phyloP scores from a whole-genome alignment of 2,113 vertebrate species.

The Eurypyga helias region DNA sequence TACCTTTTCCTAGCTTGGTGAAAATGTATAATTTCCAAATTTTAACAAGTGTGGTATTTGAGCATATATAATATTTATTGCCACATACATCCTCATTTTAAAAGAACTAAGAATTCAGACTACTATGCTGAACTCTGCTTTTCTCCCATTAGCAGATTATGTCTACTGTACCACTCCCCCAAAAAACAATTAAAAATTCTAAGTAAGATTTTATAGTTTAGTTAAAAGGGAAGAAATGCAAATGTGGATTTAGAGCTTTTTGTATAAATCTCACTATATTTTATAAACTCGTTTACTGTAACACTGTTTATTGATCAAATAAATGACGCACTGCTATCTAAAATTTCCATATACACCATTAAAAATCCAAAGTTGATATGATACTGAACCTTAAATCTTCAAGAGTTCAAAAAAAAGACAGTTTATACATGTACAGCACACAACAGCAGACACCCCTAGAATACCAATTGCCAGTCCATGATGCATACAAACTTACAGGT shows the following conservation, averaged over 20 bases:
- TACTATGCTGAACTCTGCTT: constrained; percentile 58
- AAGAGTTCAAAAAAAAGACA: constrained; percentile 80
- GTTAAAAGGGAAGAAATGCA: constrained; percentile 83
- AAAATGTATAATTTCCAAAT: constrained; percentile 70
- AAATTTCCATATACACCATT: constrained; percentile 86
- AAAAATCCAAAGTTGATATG: constrained; percentile 85
- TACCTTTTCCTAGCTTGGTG: constrained; percentile 66
- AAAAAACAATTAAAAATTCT: constrained; percentile 79
- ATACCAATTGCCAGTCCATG: constrained; percentile 80
- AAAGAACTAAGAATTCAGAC: constrained; percentile 77
- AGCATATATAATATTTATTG: constrained; percentile 73
- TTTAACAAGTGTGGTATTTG: constrained; percentile 71
- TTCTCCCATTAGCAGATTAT: constrained; percentile 57
- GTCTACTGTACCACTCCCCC: constrained; percentile 58
- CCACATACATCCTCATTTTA: constrained; percentile 71
- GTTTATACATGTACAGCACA: constrained; percentile 81
- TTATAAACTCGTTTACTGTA: constrained; percentile 82
- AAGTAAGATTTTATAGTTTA: constrained; percentile 74
- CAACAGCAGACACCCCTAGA: constrained; percentile 80
- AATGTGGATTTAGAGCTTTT: constrained; percentile 76
- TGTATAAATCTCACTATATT: constrained; percentile 81
- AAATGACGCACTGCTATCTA: constrained; percentile 81
- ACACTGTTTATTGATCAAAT: constrained; percentile 87
- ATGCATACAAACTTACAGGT: constrained; percentile 79
- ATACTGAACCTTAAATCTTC: constrained; percentile 82